Conservation (phyloP, 1,140 invertebrate species). For the Diprion similis region DNA sequence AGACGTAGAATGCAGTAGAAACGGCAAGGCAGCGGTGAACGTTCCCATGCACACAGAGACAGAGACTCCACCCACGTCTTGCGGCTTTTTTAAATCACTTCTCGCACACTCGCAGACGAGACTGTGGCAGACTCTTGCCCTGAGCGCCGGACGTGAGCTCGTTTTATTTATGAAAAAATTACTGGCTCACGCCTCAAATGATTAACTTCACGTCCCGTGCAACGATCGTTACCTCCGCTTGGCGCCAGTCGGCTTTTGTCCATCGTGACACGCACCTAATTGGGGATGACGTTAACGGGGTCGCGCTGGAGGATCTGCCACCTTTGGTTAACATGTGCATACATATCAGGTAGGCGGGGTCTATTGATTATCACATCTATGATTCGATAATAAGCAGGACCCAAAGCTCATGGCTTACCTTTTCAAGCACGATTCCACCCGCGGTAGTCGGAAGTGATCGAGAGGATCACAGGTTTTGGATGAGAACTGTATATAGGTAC, state of each 20-base stretch:
- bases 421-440: conserved; percentile 78
- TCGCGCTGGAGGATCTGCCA: neutral
- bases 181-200: neutral
- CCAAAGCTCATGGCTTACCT: conserved; percentile 76
- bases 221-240: conserved; percentile 27
- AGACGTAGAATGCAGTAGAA: too few species aligned
- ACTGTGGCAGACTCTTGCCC: too few species aligned
- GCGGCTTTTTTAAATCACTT: neutral
- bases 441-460: conserved; percentile 67
- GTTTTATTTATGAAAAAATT: neutral
- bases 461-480: conserved; percentile 37
- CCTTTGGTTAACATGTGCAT: neutral
- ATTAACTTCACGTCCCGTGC: neutral
- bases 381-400: conserved; percentile 67
- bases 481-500: neutral
- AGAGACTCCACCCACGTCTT: neutral
- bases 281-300: neutral
- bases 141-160: too few species aligned
- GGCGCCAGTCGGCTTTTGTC: neutral
- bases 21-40: too few species aligned
- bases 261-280: neutral
- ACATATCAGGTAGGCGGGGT: neutral
- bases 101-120: neutral
- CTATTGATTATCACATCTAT: conserved; percentile 34
- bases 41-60: too few species aligned